Percentiles rank a stretch among this genome's conserved stretches.
Evolutionary conservation across 2,113 vertebrate genomes (phyloP).

Genomic region (Clarias magur): DNA sequence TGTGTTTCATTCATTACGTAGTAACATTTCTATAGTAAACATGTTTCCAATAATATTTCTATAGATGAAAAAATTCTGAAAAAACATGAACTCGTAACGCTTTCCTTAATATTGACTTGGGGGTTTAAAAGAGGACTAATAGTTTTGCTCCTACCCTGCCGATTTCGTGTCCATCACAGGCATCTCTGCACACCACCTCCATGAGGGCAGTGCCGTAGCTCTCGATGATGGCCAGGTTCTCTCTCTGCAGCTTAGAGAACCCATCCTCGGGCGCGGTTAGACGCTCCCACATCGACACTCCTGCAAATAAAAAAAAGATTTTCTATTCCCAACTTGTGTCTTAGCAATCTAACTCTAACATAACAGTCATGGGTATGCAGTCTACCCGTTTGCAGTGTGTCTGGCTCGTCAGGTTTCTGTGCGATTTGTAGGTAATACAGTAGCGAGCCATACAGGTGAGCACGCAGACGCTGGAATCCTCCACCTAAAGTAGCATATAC

Average conservation of each 20-base stretch:
- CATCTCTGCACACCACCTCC: slow-evolving; percentile 96
- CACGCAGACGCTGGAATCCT: slow-evolving; percentile 92
- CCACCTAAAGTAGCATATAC: slow-evolving; percentile 76
- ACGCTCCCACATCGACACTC: slow-evolving; percentile 92
- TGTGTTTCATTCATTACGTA: not conserved
- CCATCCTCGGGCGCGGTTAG: slow-evolving; percentile 94
- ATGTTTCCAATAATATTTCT: not conserved
- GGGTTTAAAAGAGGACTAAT: not conserved
- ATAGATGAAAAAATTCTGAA: not conserved
- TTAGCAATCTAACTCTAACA: no score
- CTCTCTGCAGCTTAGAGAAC: slow-evolving; percentile 92
- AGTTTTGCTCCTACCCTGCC: slow-evolving; percentile 78
- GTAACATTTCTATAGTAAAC: not conserved
- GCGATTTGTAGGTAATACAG: slow-evolving; percentile 96
- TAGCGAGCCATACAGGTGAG: slow-evolving; percentile 91
- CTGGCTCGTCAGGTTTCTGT: slow-evolving; percentile 95
- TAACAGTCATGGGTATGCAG: not conserved
- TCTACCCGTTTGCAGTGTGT: slow-evolving; percentile 90
- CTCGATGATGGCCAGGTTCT: slow-evolving; percentile 93
- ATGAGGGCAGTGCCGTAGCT: slow-evolving; percentile 93
- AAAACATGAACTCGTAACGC: not conserved
- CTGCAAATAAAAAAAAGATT: slow-evolving; percentile 55
- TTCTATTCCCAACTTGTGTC: no score
- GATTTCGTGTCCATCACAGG: slow-evolving; percentile 95
- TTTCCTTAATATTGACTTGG: not conserved